Conservation (phyloP, 2,113 vertebrate species). For the Opisthocomus hoazin region DNA sequence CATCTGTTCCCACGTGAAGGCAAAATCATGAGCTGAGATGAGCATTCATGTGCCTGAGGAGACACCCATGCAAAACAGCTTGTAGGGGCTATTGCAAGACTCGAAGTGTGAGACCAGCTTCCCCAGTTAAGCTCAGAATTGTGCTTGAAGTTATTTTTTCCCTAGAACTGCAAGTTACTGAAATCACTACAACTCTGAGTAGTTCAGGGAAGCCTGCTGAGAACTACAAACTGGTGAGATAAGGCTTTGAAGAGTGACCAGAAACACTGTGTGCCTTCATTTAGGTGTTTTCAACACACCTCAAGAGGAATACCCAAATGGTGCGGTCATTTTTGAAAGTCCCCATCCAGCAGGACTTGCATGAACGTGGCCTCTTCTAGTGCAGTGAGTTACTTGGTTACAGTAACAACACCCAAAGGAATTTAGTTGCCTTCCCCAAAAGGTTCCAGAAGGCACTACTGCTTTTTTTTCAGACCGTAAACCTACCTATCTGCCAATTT, state of each 20-base stretch:
- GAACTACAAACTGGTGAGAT: background rate
- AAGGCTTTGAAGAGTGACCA: background rate
- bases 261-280: background rate
- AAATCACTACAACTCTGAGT: background rate
- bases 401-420: background rate
- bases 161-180: background rate
- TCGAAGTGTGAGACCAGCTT: background rate
- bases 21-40: background rate
- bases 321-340: background rate
- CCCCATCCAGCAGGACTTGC: background rate
- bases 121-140: background rate
- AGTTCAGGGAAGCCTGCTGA: background rate
- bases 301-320: accelerated
- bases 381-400: background rate
- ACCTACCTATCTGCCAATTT: background rate
- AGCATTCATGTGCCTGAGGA: background rate
- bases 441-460: background rate
- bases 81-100: background rate
- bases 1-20: background rate
- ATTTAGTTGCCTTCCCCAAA: background rate
- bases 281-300: background rate
- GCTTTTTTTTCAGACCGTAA: background rate
- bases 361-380: background rate
- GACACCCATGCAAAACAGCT: background rate
- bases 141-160: background rate